Conservation (phyloP, 2,797 vertebrate genomes). For the Melanotaenia nigrans region DNA sequence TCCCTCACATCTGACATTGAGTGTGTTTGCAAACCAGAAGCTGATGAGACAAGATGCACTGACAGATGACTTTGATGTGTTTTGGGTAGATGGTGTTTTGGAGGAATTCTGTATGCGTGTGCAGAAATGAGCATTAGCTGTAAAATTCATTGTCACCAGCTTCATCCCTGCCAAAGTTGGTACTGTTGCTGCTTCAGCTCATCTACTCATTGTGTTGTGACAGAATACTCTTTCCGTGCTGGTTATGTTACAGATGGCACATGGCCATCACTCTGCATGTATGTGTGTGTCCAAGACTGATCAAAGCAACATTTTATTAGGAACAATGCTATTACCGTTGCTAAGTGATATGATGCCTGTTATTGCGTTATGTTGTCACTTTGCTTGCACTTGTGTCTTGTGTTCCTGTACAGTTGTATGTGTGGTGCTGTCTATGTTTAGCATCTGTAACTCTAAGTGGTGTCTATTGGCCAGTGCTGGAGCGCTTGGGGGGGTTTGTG, state of each 20-base stretch:
- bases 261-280: background rate
- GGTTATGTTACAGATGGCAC: background rate
- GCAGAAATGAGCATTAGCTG: constrained; percentile 33
- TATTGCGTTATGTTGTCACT: background rate
- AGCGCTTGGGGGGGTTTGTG: constrained; percentile 27
- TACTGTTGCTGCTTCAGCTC: constrained; percentile 28
- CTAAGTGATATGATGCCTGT: too few species aligned
- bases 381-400: constrained; percentile 1
- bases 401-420: background rate
- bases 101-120: constrained; percentile 19
- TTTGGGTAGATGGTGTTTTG: constrained; percentile 6
- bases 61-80: constrained; percentile 28
- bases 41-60: constrained; percentile 9
- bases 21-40: constrained; percentile 1
- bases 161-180: constrained; percentile 32
- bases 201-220: background rate
- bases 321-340: background rate
- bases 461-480: constrained; percentile 27
- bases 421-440: constrained; percentile 23
- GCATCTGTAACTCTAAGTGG: constrained; percentile 33
- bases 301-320: background rate
- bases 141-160: constrained; percentile 45
- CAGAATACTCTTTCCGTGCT: constrained; percentile 24
- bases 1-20: constrained; percentile 7
- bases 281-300: background rate